These are phyloP conservation scores for Pseudochromis fuscus DNA, from an alignment of 2,797 vertebrate species.

Conservation along the genomic window DNA sequence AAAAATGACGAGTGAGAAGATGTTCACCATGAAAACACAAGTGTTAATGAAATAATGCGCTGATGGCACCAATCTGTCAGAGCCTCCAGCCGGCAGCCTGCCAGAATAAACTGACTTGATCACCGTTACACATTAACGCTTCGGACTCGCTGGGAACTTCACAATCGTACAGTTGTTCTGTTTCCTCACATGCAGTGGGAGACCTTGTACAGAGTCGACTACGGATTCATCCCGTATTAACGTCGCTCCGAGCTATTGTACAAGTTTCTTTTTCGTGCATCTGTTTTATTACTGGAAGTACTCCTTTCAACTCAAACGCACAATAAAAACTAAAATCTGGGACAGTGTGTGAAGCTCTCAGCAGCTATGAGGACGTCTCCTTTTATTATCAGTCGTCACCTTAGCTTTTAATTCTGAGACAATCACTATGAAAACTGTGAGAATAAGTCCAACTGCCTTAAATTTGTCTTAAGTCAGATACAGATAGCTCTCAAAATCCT, in stretches of 20 bases:
- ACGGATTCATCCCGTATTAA: conserved; percentile 19
- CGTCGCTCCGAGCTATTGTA: conserved; percentile 23
- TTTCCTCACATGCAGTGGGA: conserved; percentile 36
- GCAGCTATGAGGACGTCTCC: neutral
- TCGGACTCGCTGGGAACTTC: conserved; percentile 37
- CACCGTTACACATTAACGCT: conserved; percentile 47
- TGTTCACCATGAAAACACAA: conserved; percentile 72
- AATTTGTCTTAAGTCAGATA: too few species aligned
- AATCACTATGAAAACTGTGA: conserved; percentile 1
- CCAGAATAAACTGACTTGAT: conserved; percentile 59
- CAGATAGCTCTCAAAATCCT: too few species aligned
- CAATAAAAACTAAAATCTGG: conserved; percentile 4
- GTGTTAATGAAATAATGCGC: conserved; percentile 72
- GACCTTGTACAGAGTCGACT: conserved; percentile 26
- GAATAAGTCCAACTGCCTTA: neutral
- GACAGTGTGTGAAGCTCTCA: neutral
- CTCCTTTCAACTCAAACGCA: neutral
- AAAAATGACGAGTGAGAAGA: conserved; percentile 69
- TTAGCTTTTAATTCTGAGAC: neutral
- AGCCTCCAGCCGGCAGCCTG: conserved; percentile 46
- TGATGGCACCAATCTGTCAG: conserved; percentile 71
- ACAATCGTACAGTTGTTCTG: conserved; percentile 54
- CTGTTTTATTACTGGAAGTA: conserved; percentile 7
- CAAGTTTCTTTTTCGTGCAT: conserved; percentile 17
- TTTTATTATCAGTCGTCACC: conserved; percentile 6